Percentiles rank a stretch among this genome's conserved stretches.
phyloP scores from a whole-genome alignment of 2,113 vertebrate species.

The Anoura caudifer region DNA sequence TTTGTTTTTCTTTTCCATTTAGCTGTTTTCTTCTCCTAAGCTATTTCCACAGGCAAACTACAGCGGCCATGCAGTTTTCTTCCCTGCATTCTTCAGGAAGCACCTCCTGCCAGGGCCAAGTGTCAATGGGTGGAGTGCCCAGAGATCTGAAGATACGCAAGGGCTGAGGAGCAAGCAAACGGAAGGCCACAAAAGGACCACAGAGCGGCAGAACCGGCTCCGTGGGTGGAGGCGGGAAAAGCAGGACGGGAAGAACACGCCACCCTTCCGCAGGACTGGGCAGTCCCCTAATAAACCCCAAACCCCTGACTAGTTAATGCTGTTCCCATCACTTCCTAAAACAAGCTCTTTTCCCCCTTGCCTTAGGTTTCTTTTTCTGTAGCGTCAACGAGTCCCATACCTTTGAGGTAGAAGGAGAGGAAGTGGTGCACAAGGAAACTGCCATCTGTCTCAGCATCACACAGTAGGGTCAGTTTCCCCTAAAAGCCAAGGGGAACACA shows the following conservation, averaged over 20 bases:
- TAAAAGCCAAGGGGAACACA: conserved; percentile 63
- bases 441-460: conserved; percentile 88
- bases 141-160: background rate
- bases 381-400: conserved; percentile 74
- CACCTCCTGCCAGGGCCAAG: background rate
- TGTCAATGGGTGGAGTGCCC: background rate
- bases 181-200: background rate
- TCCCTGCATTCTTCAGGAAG: background rate
- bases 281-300: background rate
- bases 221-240: background rate
- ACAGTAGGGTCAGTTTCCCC: conserved; percentile 88
- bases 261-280: background rate
- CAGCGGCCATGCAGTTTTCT: background rate
- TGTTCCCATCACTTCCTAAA: background rate
- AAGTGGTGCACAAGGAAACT: conserved; percentile 96
- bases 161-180: background rate
- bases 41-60: background rate
- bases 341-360: background rate
- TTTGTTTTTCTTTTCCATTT: background rate
- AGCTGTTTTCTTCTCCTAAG: background rate
- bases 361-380: background rate
- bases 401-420: conserved; percentile 93
- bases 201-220: background rate
- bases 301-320: background rate
- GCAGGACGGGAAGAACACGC: background rate